phyloP scores from a whole-genome alignment of 2,113 vertebrate genomes.

The Microcebus ravelobensis region DNA sequence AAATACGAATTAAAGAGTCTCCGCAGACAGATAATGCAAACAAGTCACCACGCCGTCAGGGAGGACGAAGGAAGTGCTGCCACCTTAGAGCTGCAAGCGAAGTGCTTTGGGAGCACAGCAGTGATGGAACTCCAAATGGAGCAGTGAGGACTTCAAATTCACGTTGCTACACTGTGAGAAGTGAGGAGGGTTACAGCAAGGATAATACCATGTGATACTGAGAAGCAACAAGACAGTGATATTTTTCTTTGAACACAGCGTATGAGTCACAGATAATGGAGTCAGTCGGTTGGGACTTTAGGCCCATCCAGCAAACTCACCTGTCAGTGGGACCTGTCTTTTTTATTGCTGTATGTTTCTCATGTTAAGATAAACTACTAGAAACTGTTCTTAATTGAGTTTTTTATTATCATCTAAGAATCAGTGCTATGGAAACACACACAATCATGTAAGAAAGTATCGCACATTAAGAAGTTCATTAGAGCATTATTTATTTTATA shows the following conservation, averaged over 20 bases:
- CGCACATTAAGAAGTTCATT: background rate
- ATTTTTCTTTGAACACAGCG: background rate
- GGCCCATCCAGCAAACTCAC: background rate
- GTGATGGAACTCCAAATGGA: background rate
- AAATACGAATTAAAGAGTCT: background rate
- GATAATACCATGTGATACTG: background rate
- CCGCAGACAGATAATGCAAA: background rate
- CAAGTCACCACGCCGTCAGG: rapidly evolving
- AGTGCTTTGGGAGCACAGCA: background rate
- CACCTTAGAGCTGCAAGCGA: rapidly evolving
- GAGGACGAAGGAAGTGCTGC: background rate
- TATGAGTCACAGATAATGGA: background rate
- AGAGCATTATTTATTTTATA: background rate
- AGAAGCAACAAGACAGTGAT: background rate
- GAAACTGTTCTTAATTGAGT: background rate
- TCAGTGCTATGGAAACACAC: background rate
- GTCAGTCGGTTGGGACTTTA: background rate
- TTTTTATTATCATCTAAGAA: background rate
- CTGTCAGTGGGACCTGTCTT: background rate
- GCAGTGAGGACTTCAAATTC: background rate
- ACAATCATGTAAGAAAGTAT: background rate
- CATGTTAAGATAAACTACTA: background rate
- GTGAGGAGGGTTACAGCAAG: background rate
- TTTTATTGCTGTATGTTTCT: background rate
- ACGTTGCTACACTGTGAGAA: background rate